Base-by-base conservation (phyloP, 2,797 vertebrate species). In the Typhlichthys subterraneus region DNA sequence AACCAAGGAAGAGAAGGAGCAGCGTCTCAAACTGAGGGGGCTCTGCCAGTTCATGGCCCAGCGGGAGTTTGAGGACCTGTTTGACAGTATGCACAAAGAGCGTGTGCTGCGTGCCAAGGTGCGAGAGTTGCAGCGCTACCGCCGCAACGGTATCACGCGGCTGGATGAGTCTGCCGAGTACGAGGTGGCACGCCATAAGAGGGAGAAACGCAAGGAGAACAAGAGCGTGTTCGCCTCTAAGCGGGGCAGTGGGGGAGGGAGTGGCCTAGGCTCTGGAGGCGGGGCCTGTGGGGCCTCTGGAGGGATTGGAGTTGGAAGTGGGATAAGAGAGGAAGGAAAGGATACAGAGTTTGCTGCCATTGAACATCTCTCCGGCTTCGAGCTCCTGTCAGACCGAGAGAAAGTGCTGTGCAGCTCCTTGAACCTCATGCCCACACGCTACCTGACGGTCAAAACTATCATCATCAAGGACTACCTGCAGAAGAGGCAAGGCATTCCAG, bases 381-480 rank as follows among this genome's bases (percentile, higher is more conserved):
- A 99, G 86, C 91, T 99, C 50, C 85, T 99, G 67, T 99, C 98
- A 0, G 97, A 99, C 80, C 85, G 97, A 6, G 98, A 99, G 87
- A 98, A 98, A 83, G 93, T 97, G 57, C 94, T 99, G 17, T 99
- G 98, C 73, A 95, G 92, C 88, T 98, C 96, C 1, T 85, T 99
- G 6, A 96, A 93, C 77, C 82, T 99, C 67, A 97, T 94, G 75
- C 98, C 98, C 0, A 94, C 95, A 0, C 96, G 98, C 50, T 99
- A 98, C 1, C 91, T 98, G 77, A 99, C 98, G 1, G 96, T 95
- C 62, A 99, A 99, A 89, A 98, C 97, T 48, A 97, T 99, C 62
- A 98, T 99, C 74, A 98, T 99, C 83, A 98, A 96, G 57, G 98
- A 99, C 76, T 95, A 99, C 82, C 90, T 99, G 53, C 98, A 99